Conservation (phyloP, 2,888 invertebrate genomes). For the Drosophila percnosoma region DNA sequence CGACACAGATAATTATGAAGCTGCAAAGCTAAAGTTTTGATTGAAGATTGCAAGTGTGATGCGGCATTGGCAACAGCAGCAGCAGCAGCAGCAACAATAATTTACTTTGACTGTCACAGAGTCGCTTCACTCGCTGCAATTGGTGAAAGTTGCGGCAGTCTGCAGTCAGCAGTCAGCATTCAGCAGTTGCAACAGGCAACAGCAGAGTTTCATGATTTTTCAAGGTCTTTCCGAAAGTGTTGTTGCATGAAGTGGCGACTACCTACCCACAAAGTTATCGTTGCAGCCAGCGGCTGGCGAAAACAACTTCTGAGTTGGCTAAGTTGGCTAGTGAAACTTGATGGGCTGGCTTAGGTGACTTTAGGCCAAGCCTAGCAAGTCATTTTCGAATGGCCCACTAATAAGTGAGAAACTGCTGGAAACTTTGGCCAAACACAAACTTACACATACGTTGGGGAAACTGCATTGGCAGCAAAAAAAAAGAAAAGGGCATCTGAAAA, state of each 20-base stretch:
- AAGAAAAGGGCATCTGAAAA: not conserved
- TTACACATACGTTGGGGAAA: not conserved
- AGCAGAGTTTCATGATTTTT: slow-evolving; percentile 62
- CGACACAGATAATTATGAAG: slow-evolving; percentile 32
- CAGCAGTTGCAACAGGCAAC: slow-evolving; percentile 29
- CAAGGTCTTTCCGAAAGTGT: slow-evolving; percentile 71
- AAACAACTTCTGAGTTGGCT: slow-evolving; percentile 9
- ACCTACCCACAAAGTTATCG: slow-evolving; percentile 10
- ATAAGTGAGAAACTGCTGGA: not conserved
- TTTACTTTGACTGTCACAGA: slow-evolving; percentile 31
- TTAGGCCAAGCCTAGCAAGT: not conserved
- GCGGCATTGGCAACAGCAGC: slow-evolving; percentile 21
- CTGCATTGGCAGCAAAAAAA: not conserved
- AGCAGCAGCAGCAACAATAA: not conserved
- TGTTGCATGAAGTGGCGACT: slow-evolving; percentile 17
- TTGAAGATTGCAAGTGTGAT: slow-evolving; percentile 35
- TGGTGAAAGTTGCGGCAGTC: slow-evolving; percentile 66
- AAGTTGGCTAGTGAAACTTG: not conserved
- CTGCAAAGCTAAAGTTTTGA: slow-evolving; percentile 28
- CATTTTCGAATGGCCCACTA: slow-evolving; percentile 6
- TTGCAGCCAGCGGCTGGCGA: not conserved
- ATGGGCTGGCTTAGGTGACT: slow-evolving; percentile 4
- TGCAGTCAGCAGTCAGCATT: slow-evolving; percentile 22
- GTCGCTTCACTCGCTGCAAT: slow-evolving; percentile 26
- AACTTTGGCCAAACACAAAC: not conserved